These are phyloP conservation scores for Colletes collaris DNA, from an alignment of 2,888 invertebrate species.

Conservation along the genomic window DNA sequence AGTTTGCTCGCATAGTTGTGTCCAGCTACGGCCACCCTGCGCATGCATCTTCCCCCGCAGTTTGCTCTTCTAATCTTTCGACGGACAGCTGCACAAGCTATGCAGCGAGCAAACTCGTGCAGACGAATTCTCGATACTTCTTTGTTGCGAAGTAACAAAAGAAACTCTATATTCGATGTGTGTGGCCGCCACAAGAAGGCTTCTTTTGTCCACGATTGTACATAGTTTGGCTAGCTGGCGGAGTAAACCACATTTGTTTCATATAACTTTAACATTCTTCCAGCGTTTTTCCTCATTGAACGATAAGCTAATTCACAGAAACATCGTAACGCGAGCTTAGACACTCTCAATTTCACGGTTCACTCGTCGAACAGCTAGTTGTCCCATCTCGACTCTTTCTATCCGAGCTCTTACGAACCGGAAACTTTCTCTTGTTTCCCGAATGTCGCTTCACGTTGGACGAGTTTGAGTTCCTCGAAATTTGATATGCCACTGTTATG, in stretches of 20 bases:
- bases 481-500: too few relatives aligned
- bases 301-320: constrained; percentile 49
- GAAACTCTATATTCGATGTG: too few relatives aligned
- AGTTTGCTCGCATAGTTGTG: constrained; percentile 51
- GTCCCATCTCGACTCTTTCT: constrained; percentile 45
- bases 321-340: constrained; percentile 48
- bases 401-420: constrained; percentile 29
- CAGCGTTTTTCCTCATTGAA: constrained; percentile 4
- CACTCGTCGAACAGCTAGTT: constrained; percentile 46
- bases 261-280: too few relatives aligned
- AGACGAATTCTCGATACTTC: too few relatives aligned
- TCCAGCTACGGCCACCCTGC: constrained; percentile 9
- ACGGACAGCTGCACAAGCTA: constrained; percentile 15
- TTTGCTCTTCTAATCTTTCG: constrained; percentile 35
- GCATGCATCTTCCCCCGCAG: constrained; percentile 42
- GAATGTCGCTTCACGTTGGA: background rate
- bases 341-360: constrained; percentile 67
- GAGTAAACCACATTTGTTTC: too few relatives aligned
- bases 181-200: too few relatives aligned
- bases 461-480: too few relatives aligned
- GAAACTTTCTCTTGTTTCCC: constrained; percentile 17
- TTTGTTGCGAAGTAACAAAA: too few relatives aligned
- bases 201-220: too few relatives aligned
- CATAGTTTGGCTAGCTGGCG: too few relatives aligned
- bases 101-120: too few relatives aligned